Percentiles rank a stretch among this genome's conserved stretches.
Evolutionary conservation across 64 coral and sea anemone species (phyloP).

Genomic region (Dendronephthya gigantea): DNA sequence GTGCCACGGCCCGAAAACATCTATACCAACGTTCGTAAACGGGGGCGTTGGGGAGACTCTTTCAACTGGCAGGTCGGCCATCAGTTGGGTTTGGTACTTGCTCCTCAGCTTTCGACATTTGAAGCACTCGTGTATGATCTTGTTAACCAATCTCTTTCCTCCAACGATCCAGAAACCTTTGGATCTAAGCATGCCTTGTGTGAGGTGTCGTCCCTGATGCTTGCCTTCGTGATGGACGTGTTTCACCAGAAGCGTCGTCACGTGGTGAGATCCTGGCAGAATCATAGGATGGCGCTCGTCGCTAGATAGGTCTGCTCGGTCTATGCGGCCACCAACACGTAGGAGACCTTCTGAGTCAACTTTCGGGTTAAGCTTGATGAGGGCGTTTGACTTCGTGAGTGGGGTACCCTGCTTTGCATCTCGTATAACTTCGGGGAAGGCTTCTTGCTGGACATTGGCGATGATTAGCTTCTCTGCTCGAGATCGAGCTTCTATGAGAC

Average conservation of each 20-base stretch:
- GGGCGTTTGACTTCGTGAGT: neutral
- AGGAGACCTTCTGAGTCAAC: neutral
- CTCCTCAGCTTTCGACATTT: constrained; percentile 2
- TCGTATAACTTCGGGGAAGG: no score
- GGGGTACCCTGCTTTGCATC: no score
- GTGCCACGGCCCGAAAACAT: neutral
- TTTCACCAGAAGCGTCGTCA: constrained; percentile 25
- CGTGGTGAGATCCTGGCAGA: constrained; percentile 25
- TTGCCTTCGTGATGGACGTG: constrained; percentile 32
- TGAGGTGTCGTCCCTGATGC: constrained; percentile 21
- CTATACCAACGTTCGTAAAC: neutral
- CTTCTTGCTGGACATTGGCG: neutral
- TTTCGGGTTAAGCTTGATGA: neutral
- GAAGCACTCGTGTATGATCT: neutral
- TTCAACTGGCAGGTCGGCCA: neutral
- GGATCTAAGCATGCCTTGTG: neutral
- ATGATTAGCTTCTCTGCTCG: neutral
- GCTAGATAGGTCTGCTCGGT: neutral
- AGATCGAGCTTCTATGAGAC: neutral
- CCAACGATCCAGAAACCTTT: constrained; percentile 13
- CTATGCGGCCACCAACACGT: neutral
- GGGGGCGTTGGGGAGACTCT: neutral
- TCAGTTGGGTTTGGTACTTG: neutral
- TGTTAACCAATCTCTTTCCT: neutral
- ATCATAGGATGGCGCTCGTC: constrained; percentile 34